Evolutionary conservation across 2,797 vertebrate species (phyloP), one percentile per base, ranked within the genome.

Genomic region (Melanotaenia pygmaea): DNA sequence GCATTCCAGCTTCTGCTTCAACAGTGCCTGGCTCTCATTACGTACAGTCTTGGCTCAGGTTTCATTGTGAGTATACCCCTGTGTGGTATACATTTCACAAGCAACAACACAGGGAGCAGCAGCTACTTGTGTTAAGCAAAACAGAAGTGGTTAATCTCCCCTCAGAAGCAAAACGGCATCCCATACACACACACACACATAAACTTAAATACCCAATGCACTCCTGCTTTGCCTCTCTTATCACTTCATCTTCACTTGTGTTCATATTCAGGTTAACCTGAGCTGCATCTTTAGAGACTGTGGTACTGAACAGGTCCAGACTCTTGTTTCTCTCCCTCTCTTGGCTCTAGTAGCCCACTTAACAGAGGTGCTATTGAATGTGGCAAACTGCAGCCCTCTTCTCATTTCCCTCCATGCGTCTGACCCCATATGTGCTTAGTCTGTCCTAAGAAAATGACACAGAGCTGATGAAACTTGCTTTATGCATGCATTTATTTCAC

Each of bases 291-390:
- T 61, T 14, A 75, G 63, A 78, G 72, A 81, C 30, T 0, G 77
- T 56, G 9, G 37, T 65, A 40, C 53, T 70, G 50, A 63, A 51
- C 64, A 77, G 64, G 81, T 70, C 56, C 43, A 6, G 3, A 65
- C 67, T 65, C 35, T 43, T 54, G 30, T 18, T 54, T 45, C 63
- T n/a, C 64, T 28, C 22, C 61, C 38, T 37, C 38, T 30, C 26
- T 50, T 22, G 13, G 60, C 59, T 62, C 63, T 34, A 35, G 56
- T 32, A 12, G 30, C 60, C 62, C 43, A 60, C 47, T 64, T 53
- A 85, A 94, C 92, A 94, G 91, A 93, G 88, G 74, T 68, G 53
- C 77, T 87, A 88, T 94, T 94, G 77, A 94, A 40, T 57, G 61
- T 32, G 61, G 50, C 56, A 57, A 87, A 87, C 88, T 84, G 77